phyloP scores from a whole-genome alignment of 2,797 vertebrate species.

The Syndactyla subalaris region DNA sequence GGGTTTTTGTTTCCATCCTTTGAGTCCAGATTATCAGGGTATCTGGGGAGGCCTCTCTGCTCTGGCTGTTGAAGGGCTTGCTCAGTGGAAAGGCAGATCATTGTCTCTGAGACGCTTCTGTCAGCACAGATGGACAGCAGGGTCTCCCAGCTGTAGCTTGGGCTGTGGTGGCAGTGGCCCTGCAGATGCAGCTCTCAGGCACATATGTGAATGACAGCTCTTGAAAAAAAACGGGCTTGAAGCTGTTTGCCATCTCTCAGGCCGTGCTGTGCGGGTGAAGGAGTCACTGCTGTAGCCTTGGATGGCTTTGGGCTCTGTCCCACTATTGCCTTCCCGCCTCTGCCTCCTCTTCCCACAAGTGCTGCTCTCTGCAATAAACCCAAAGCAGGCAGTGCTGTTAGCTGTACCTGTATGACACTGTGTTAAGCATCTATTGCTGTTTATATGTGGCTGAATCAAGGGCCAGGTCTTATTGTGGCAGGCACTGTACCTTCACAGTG shows the following conservation, averaged over 20 bases:
- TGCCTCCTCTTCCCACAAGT: background rate
- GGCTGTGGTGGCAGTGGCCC: background rate
- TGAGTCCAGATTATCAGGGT: background rate
- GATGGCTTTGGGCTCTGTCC: background rate
- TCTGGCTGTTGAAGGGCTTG: background rate
- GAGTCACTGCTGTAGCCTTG: background rate
- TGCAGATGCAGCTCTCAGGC: background rate
- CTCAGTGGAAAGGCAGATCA: background rate
- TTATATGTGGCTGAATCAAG: background rate
- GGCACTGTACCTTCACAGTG: background rate
- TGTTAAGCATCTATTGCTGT: background rate
- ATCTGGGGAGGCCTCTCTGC: background rate
- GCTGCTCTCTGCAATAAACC: background rate
- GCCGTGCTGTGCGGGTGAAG: rapidly evolving
- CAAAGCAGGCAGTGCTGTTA: background rate
- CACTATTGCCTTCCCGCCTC: background rate
- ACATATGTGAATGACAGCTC: background rate
- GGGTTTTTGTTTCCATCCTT: background rate
- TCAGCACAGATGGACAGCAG: background rate
- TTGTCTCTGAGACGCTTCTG: background rate
- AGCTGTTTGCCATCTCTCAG: background rate
- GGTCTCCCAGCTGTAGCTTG: background rate
- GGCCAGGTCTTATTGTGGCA: background rate
- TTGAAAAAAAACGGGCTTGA: background rate
- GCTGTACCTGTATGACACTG: background rate